phyloP scores from a whole-genome alignment of 2,888 invertebrate genomes.

The Pollenia labialis region DNA sequence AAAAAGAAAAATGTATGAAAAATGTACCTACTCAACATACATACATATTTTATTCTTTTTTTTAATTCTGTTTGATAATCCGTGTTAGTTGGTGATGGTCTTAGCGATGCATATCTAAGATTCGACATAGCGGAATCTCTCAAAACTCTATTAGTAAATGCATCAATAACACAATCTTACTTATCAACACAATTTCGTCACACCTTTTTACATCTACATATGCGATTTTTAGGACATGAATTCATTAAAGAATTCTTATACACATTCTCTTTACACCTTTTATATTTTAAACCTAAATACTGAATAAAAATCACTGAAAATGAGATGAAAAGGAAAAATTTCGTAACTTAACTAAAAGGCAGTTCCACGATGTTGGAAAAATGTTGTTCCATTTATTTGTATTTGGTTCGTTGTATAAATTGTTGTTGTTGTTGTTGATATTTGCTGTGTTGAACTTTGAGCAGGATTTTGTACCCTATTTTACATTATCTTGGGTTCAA shows the following conservation, averaged over 20 bases:
- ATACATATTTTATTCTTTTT: too few species aligned
- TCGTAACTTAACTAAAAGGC: not conserved
- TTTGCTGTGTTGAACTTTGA: constrained; percentile 30
- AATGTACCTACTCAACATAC: too few species aligned
- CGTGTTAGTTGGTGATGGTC: too few species aligned
- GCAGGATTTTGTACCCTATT: constrained; percentile 62
- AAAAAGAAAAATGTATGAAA: too few species aligned
- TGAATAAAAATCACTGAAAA: not conserved
- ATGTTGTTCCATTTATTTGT: constrained; percentile 37
- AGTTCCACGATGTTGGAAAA: constrained; percentile 1
- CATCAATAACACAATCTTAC: too few species aligned
- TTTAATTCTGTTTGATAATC: too few species aligned
- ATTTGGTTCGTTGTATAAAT: not conserved
- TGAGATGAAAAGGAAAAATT: constrained; percentile 16
- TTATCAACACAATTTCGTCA: too few species aligned
- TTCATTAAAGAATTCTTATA: not conserved
- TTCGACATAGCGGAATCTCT: too few species aligned
- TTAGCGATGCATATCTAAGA: too few species aligned
- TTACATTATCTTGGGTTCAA: constrained; percentile 63
- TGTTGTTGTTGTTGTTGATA: not conserved
- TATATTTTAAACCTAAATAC: constrained; percentile 5
- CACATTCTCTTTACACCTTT: not conserved
- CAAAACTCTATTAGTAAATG: too few species aligned
- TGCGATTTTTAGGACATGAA: too few species aligned
- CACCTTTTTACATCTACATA: too few species aligned